Base-by-base conservation (phyloP, 2,797 vertebrate genomes). In the Sphenopsis melanotis region DNA sequence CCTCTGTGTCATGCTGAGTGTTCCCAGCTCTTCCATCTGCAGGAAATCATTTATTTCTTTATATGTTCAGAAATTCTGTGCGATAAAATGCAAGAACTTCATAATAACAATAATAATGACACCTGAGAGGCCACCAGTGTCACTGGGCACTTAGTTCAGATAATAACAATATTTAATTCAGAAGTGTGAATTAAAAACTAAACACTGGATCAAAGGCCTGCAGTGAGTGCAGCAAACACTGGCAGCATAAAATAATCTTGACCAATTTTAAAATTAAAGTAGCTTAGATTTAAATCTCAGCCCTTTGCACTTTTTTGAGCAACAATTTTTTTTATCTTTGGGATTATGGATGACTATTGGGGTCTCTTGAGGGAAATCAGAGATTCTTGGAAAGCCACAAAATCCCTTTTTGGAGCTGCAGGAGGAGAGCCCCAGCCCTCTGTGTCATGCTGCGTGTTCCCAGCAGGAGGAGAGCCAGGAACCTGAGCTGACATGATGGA, bases 401-500 rank as follows among this genome's bases (percentile, higher is more conserved):
- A 86, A 78, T 46, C 59, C 60, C 24, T 85, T 87, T 23, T 46
- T 41, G 2, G 6, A 91, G 44, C 52, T 79, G 89, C 82, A 75
- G 61, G 47, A 94, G 55, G 55, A 81, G 56, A 82, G 56, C 65
- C 85, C 63, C 57, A 76, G 65, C 66, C 69, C 78, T 6, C 17
- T 27, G 89, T 59, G 86, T 76, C 72, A 17, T 42, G 75, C 90
- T 93, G 91, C 92, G 82, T 64, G 56, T 44, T 84, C 68, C 34
- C 47, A 81, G 88, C 86, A 97, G 90, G 95, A 94, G 61, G 18
- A 80, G 76, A 95, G 88, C 72, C 82, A 92, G 84, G 70, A 41
- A 37, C 87, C 86, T 42, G 88, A 87, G 36, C 44, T 93, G 94
- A 72, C 95, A 53, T 94, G 97, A 97, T 95, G 87, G 91, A 95